phyloP scores from a whole-genome alignment of 2,888 invertebrate species.

The Lordiphosa fenestrarum region DNA sequence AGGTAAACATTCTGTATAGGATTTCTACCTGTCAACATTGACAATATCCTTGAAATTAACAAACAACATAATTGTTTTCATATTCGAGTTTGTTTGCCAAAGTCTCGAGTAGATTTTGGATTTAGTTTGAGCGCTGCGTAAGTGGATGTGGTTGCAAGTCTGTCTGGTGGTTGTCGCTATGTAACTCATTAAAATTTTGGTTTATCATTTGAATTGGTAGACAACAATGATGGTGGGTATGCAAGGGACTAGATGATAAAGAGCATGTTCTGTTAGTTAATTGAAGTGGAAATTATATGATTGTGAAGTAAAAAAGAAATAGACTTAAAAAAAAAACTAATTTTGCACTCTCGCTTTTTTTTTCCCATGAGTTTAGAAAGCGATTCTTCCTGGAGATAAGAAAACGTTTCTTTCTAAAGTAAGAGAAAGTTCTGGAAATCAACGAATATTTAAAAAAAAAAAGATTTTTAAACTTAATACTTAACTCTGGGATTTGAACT shows the following conservation, averaged over 20 bases:
- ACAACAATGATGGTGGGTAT: conserved; percentile 9
- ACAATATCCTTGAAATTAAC: conserved; percentile 25
- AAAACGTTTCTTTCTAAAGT: no score
- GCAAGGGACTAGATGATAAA: background rate
- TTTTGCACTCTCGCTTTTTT: no score
- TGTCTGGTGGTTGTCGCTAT: conserved; percentile 13
- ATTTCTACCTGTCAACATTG: conserved; percentile 9
- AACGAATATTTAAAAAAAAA: no score
- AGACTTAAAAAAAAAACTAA: no score
- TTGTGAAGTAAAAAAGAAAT: no score
- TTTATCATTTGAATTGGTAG: conserved; percentile 11
- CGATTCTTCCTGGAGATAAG: no score
- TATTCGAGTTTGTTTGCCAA: conserved; percentile 32
- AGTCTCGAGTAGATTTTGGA: conserved; percentile 23
- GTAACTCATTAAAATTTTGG: conserved; percentile 38
- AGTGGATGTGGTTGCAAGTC: conserved; percentile 10
- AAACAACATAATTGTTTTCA: conserved; percentile 40
- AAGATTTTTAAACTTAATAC: no score
- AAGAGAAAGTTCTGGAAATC: no score
- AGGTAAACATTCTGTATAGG: conserved; percentile 15
- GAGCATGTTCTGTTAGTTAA: background rate
- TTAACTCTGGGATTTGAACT: no score
- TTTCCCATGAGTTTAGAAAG: no score
- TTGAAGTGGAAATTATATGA: conserved; percentile 1
- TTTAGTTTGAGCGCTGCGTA: conserved; percentile 13